Base-by-base conservation (phyloP, 2,888 invertebrate species). In the Agrotis exclamationis region DNA sequence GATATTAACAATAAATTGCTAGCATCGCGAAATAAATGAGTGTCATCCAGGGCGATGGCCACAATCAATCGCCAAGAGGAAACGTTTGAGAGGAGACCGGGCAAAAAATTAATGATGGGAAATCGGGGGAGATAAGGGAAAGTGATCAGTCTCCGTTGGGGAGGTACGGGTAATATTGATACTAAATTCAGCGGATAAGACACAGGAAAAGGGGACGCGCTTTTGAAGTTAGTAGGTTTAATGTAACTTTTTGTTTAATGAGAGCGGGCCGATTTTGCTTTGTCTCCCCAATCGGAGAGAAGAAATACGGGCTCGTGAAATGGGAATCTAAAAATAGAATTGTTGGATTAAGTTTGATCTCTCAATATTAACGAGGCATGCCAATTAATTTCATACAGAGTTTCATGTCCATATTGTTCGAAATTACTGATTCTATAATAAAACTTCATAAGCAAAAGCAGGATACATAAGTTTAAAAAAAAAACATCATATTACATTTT, bases 21-120 rank as follows among this genome's bases (percentile, higher is more conserved):
- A 68, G 73, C 81, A 83, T 73, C 74, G 74, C 76, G 66, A 83
- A 88, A 92, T 90, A 88, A 90, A 92, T 91, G 90, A 87, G 70
- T 84, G 86, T 86, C 90, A 90, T 92, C 88, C n/a, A n/a, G n/a
- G n/a, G 80, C 56, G 93, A 93, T 93, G 92, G 89, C 67, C 84
- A 87, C 92, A 89, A 93, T 93, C 93, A 91, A 93, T 93, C 89
- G 86, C 87, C 69, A 24, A 64, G 70, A 79, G 78, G 87, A 87
- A 90, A 88, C 85, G 87, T 87, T 89, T 82, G 85, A 86, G 81
- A 83, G 85, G 84, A 86, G 80, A 77, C 62, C 60, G 74, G 85
- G 86, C 85, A 92, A 93, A 93, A 93, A 93, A 93, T 91, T 93
- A 93, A 93, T 93, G 93, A 93, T 90, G 86, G 90, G 88, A 90